Base-by-base conservation (phyloP, 1,140 invertebrate species). In the Cylas formicarius region DNA sequence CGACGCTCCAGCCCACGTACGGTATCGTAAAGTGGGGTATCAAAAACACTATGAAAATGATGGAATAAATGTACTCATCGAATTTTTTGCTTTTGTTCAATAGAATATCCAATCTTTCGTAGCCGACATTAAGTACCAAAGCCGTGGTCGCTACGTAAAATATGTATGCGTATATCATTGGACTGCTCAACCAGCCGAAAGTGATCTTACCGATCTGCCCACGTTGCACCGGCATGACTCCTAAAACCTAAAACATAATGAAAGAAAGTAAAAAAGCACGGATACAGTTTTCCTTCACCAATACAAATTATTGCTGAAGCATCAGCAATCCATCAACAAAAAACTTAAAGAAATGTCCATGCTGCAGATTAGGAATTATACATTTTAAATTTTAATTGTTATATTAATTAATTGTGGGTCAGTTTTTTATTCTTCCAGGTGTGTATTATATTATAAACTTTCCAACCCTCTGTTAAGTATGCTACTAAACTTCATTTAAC, bases 21-120 rank as follows among this genome's bases (percentile, higher is more conserved):
- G 75, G 75, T 27, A 77, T 74, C 71, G 73, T 76, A 59, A 78
- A 78, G 55, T 78, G 76, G 1, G 76, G 76, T 3, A 76, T 65
- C 11, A 78, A 62, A 55, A 74, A 77, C n/a, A 76, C 67, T 4
- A 78, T 65, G 48, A 77, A 78, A 14, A 78, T 63, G 36, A 77
- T 69, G 2, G 73, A 72, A 53, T 78, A 78, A 47, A 78, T 78
- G 48, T 77, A 76, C 44, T 78, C 75, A 53, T 78, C 76, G 45
- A 78, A 78, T 57, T 71, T 71, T 49, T 66, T 67, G 31, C 72
- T 77, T 27, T 58, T 60, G 8, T 69, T 72, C 8, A 66, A 58
- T 9, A 77, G 50, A 42, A 77, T 76, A 52, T 67, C 62, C 6
- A 77, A 48, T 5, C 76, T 58, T 58, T 78, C 74, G 49, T 70